phyloP scores from a whole-genome alignment of 2,888 invertebrate species.

The Shargacucullia verbasci region DNA sequence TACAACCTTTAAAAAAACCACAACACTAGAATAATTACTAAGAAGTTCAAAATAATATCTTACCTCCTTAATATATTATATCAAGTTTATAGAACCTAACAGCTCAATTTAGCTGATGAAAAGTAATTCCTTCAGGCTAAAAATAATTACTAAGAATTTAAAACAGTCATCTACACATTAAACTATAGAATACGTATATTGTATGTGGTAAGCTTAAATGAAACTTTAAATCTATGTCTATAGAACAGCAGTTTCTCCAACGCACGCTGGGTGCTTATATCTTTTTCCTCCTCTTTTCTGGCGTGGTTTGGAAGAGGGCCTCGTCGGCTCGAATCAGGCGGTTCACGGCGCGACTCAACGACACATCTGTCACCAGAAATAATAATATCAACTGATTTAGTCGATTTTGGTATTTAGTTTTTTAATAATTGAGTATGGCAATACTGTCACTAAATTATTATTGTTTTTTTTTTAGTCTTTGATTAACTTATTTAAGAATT shows the following conservation, averaged over 20 bases:
- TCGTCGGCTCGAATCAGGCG: slow-evolving; percentile 85
- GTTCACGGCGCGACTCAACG: slow-evolving; percentile 86
- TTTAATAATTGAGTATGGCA: slow-evolving; percentile 43
- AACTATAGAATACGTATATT: neutral
- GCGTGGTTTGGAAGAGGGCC: slow-evolving; percentile 81
- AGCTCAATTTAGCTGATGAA: too few relatives aligned
- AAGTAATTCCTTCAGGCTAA: too few relatives aligned
- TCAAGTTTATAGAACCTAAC: too few relatives aligned
- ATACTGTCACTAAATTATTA: too few relatives aligned
- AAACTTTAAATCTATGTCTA: slow-evolving; percentile 17
- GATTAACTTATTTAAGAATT: too few relatives aligned
- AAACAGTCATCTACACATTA: neutral
- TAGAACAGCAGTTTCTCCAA: slow-evolving; percentile 23
- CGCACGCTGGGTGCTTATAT: slow-evolving; percentile 68
- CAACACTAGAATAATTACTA: too few relatives aligned
- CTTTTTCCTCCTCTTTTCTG: slow-evolving; percentile 86
- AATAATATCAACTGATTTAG: slow-evolving; percentile 56
- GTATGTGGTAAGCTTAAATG: neutral
- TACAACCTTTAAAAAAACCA: too few relatives aligned
- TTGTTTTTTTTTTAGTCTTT: neutral
- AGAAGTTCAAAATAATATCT: too few relatives aligned
- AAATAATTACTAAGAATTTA: too few relatives aligned
- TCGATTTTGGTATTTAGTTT: slow-evolving; percentile 29
- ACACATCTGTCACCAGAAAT: slow-evolving; percentile 83
- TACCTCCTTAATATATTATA: too few relatives aligned